Percentiles rank a stretch among this genome's conserved stretches.
phyloP scores from a whole-genome alignment of 2,888 invertebrate genomes.

The Dryocosmus kuriphilus region DNA sequence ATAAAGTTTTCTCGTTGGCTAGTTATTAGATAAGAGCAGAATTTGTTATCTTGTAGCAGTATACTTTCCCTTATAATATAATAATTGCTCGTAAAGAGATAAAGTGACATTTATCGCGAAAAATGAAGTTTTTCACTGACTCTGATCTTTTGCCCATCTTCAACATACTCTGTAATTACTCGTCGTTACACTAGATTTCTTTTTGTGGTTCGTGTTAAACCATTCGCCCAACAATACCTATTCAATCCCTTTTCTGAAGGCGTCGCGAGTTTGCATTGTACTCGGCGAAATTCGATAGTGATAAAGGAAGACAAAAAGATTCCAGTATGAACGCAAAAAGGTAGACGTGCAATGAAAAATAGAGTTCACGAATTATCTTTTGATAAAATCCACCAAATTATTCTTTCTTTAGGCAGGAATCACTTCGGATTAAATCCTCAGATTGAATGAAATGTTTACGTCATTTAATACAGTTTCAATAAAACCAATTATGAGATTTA shows the following conservation, averaged over 20 bases:
- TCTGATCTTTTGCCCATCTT: background rate
- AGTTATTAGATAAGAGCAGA: no score
- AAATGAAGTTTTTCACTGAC: background rate
- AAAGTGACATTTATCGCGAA: background rate
- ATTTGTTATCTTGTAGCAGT: no score
- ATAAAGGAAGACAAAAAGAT: conserved; percentile 23
- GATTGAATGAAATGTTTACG: background rate
- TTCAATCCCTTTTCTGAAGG: conserved; percentile 34
- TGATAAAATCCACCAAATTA: background rate
- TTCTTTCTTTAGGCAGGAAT: background rate
- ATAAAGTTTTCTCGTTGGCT: no score
- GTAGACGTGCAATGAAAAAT: background rate
- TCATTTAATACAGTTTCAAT: background rate
- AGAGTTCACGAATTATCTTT: background rate
- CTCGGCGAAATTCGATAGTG: conserved; percentile 18
- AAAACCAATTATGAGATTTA: no score
- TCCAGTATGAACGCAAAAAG: background rate
- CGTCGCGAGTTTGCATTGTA: conserved; percentile 3
- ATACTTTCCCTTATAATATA: no score
- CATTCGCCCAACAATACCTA: conserved; percentile 20
- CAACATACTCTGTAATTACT: conserved; percentile 25
- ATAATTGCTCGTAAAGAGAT: background rate
- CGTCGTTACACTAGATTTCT: background rate
- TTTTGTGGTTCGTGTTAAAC: conserved; percentile 27
- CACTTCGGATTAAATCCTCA: no score